Conservation (phyloP, 2,888 invertebrate genomes). For the Petrolisthes manimaculis region DNA sequence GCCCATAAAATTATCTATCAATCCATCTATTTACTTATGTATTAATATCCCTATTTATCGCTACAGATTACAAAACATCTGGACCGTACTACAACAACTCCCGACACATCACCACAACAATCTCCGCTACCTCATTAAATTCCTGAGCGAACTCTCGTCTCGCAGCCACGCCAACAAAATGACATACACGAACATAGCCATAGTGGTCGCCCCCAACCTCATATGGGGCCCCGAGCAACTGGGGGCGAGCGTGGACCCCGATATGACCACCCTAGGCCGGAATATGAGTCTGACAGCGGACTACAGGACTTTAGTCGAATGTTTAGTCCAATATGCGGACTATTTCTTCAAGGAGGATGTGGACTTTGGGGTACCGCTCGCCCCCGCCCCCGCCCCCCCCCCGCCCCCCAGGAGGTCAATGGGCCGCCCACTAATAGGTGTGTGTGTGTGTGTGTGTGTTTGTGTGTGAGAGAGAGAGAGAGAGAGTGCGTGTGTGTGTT, state of each 20-base stretch:
- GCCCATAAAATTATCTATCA: no score
- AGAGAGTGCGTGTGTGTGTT: no score
- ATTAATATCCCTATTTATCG: no score
- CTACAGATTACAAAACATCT: conserved; percentile 72
- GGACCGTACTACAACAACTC: conserved; percentile 81
- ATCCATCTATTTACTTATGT: no score
- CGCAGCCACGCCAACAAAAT: conserved; percentile 84
- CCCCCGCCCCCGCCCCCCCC: conserved; percentile 33
- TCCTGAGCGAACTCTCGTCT: conserved; percentile 86
- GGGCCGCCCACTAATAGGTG: no score
- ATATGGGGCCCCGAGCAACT: conserved; percentile 79
- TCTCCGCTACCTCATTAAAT: conserved; percentile 89
- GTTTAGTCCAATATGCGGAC: conserved; percentile 57
- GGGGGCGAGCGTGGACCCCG: conserved; percentile 59
- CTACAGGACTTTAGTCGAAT: conserved; percentile 58
- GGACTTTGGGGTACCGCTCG: conserved; percentile 54
- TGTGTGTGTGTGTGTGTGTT: no score
- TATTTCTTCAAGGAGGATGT: conserved; percentile 60
- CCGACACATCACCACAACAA: conserved; percentile 89
- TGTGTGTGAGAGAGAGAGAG: no score
- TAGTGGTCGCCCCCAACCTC: conserved; percentile 96
- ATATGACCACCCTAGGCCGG: conserved; percentile 52
- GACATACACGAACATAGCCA: conserved; percentile 96
- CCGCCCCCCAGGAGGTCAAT: no score
- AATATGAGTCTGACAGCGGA: conserved; percentile 58